These are phyloP conservation scores for Aspidapion aeneum DNA, from an alignment of 2,888 invertebrate genomes.

Conservation along the genomic window DNA sequence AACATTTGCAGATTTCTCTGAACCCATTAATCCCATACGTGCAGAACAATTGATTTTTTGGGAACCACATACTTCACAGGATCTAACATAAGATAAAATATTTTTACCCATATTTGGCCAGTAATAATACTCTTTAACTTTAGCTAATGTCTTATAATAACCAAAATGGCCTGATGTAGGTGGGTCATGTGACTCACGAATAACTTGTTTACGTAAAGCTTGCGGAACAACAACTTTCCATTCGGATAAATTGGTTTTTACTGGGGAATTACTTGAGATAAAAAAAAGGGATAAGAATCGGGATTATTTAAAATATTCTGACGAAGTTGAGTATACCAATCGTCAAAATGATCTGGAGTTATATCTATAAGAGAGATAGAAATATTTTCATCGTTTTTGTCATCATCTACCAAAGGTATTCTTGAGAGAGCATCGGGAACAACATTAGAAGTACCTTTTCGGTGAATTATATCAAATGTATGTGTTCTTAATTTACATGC, in stretches of 20 bases:
- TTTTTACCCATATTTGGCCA: constrained; percentile 15
- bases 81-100: constrained; percentile 2
- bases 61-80: neutral
- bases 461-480: constrained; percentile 25
- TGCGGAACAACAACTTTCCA: neutral
- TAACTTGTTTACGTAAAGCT: neutral
- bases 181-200: constrained; percentile 1
- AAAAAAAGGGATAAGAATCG: neutral
- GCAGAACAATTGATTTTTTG: neutral
- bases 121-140: constrained; percentile 11
- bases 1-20: too few relatives aligned
- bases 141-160: constrained; percentile 1
- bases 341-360: neutral
- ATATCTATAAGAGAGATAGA: too few relatives aligned
- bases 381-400: neutral
- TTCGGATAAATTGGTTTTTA: neutral
- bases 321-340: constrained; percentile 4
- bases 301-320: neutral
- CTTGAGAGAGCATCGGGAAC: constrained; percentile 24
- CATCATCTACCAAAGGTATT: too few relatives aligned
- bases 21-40: constrained; percentile 3
- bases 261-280: neutral
- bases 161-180: constrained; percentile 6
- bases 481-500: constrained; percentile 22
- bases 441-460: constrained; percentile 23